Conservation (phyloP, 2,888 invertebrate genomes). For the Polymixis lichenea region DNA sequence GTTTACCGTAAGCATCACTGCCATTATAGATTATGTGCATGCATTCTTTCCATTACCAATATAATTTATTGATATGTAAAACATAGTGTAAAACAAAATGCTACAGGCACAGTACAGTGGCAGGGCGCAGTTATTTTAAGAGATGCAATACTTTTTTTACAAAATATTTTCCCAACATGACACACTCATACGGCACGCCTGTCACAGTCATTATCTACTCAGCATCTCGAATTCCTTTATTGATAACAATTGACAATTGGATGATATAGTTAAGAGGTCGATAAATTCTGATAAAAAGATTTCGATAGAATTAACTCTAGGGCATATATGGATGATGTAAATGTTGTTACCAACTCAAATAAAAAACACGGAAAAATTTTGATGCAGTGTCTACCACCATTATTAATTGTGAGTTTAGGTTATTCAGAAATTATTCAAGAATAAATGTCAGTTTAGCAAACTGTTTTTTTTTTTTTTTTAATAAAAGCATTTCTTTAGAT, state of each 20-base stretch:
- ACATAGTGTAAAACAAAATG: neutral
- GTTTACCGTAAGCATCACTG: neutral
- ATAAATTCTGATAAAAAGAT: constrained; percentile 28
- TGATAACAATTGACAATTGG: constrained; percentile 37
- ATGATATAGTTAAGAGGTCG: constrained; percentile 19
- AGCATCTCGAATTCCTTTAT: constrained; percentile 29
- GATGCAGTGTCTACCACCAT: neutral
- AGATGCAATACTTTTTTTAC: constrained; percentile 11
- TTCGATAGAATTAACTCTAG: neutral
- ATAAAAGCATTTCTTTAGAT: too few species aligned
- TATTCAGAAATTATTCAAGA: neutral
- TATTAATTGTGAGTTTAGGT: neutral
- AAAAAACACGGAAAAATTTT: neutral
- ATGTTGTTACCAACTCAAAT: neutral
- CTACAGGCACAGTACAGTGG: too few species aligned
- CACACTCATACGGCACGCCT: neutral
- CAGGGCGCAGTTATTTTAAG: neutral
- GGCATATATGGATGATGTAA: neutral
- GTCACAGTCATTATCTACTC: constrained; percentile 15
- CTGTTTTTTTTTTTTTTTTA: too few species aligned
- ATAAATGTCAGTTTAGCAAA: neutral
- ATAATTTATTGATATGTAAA: too few species aligned
- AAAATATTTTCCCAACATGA: neutral
- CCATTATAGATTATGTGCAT: neutral
- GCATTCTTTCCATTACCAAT: neutral